phyloP scores from a whole-genome alignment of 2,113 vertebrate genomes.

The Antechinus stuartii region DNA sequence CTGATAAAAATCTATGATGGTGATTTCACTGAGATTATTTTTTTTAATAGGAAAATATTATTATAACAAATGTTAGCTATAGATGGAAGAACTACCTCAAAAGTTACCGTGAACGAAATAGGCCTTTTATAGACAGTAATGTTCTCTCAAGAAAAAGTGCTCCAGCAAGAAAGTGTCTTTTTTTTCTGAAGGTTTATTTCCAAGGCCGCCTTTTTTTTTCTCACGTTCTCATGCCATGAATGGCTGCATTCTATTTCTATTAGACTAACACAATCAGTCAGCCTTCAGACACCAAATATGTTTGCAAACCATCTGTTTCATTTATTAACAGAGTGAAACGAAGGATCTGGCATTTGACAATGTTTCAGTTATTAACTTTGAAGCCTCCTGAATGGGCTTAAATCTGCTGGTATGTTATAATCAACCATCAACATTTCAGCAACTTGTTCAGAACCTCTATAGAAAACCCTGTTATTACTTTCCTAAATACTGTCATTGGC shows the following conservation, averaged over 20 bases:
- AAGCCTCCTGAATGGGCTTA: constrained; percentile 47
- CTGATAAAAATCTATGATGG: constrained; percentile 21
- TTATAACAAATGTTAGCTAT: constrained; percentile 38
- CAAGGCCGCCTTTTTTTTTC: constrained; percentile 43
- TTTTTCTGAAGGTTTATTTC: constrained; percentile 48
- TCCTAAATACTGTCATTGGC: constrained; percentile 61
- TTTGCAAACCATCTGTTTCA: constrained; percentile 71
- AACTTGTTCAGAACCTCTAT: constrained; percentile 45
- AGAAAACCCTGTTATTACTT: constrained; percentile 54
- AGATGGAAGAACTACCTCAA: constrained; percentile 38
- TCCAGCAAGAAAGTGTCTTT: constrained; percentile 27
- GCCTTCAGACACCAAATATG: constrained; percentile 60
- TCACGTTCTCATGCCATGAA: constrained; percentile 63
- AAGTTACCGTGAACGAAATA: constrained; percentile 46
- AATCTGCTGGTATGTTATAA: constrained; percentile 46
- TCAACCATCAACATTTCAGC: constrained; percentile 33
- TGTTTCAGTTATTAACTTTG: constrained; percentile 68
- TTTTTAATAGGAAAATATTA: constrained; percentile 33
- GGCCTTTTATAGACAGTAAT: constrained; percentile 14
- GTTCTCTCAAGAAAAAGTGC: constrained; percentile 42
- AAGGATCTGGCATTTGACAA: constrained; percentile 53
- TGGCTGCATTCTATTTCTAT: constrained; percentile 69
- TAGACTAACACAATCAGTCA: constrained; percentile 71
- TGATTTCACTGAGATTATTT: constrained; percentile 48
- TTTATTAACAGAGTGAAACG: constrained; percentile 73